phyloP scores from a whole-genome alignment of 2,113 vertebrate species.

The Thamnophis sirtalis region DNA sequence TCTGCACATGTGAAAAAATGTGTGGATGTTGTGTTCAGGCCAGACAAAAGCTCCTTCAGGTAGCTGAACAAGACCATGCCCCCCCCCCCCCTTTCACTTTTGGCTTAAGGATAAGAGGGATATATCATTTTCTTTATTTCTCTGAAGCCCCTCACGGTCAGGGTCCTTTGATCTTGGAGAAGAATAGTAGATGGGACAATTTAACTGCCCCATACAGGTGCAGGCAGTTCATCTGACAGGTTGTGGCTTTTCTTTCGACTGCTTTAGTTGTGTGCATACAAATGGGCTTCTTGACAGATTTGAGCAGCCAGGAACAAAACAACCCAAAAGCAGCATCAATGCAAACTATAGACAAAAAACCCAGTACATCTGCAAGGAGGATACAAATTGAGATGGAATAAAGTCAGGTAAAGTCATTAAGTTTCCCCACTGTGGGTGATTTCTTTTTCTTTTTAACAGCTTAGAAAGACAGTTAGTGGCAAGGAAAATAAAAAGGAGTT shows the following conservation, averaged over 20 bases:
- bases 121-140: constrained; percentile 69
- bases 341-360: constrained; percentile 58
- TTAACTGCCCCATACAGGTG: constrained; percentile 76
- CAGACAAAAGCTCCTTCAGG: constrained; percentile 77
- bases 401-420: constrained; percentile 61
- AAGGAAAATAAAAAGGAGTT: constrained; percentile 16
- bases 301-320: constrained; percentile 68
- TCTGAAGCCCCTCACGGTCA: constrained; percentile 62
- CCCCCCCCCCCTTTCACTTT: background rate
- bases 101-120: constrained; percentile 67
- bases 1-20: constrained; percentile 73
- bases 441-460: constrained; percentile 36
- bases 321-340: constrained; percentile 38
- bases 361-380: constrained; percentile 65
- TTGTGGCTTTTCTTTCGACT: constrained; percentile 73
- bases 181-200: constrained; percentile 74
- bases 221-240: constrained; percentile 73
- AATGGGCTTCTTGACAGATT: constrained; percentile 71
- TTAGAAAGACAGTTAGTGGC: constrained; percentile 34
- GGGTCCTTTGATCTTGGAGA: constrained; percentile 74
- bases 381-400: constrained; percentile 61
- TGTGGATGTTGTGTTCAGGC: constrained; percentile 62
- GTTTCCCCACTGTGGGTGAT: constrained; percentile 50
- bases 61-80: constrained; percentile 59
- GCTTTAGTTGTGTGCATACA: constrained; percentile 71